Evolutionary conservation across 2,888 invertebrate species (phyloP).

Genomic region (Ochropleura leucogaster): DNA sequence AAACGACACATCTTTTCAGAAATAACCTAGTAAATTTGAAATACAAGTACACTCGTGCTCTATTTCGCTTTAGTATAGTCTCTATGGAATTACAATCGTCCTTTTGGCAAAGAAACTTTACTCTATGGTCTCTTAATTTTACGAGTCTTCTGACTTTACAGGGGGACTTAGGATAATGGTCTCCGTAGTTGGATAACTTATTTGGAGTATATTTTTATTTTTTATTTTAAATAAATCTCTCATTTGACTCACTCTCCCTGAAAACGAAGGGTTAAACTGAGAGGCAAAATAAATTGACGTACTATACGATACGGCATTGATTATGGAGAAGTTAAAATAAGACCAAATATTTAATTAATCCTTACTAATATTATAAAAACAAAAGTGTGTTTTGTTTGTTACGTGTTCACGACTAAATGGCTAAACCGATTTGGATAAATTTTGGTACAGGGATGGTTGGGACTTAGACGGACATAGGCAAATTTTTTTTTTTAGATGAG

Average conservation of each 20-base stretch:
- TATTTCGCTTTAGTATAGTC: slow-evolving; percentile 33
- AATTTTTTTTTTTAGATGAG: too few relatives aligned
- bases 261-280: background rate
- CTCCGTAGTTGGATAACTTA: too few relatives aligned
- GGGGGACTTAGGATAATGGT: background rate
- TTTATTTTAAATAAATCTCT: background rate
- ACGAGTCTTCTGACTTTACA: slow-evolving; percentile 19
- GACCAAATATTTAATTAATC: background rate
- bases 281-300: background rate
- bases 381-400: too few relatives aligned
- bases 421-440: too few relatives aligned
- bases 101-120: slow-evolving; percentile 35
- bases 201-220: background rate
- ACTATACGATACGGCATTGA: background rate
- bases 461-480: too few relatives aligned
- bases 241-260: background rate
- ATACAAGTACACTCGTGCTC: slow-evolving; percentile 22
- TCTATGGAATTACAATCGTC: slow-evolving; percentile 42
- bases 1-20: slow-evolving; percentile 42
- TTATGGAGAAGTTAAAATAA: background rate
- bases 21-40: slow-evolving; percentile 31
- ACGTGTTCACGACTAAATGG: too few relatives aligned
- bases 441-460: too few relatives aligned
- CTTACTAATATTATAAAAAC: too few relatives aligned
- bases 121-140: slow-evolving; percentile 37